phyloP scores from a whole-genome alignment of 2,113 vertebrate species.

The Hassar affinis region DNA sequence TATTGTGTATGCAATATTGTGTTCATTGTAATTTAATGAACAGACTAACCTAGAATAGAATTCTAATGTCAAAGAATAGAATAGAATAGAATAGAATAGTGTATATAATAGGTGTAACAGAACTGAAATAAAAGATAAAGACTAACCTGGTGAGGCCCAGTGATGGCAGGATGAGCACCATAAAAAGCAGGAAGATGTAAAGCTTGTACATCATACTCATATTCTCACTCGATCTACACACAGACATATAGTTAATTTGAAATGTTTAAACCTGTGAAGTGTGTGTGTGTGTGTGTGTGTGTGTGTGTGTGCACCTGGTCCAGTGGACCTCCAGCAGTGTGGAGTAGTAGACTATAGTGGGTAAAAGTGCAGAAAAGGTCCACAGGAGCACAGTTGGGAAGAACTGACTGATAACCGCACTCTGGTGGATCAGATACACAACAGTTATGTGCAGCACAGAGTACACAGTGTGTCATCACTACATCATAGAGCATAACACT shows the following conservation, averaged over 20 bases:
- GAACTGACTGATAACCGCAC: conserved; percentile 91
- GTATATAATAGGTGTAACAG: not conserved
- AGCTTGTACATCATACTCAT: conserved; percentile 92
- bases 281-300: conserved; percentile 24
- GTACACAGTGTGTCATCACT: not conserved
- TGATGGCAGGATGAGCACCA: conserved; percentile 94
- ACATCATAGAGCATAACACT: not conserved
- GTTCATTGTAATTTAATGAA: no score
- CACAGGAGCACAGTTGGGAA: conserved; percentile 94
- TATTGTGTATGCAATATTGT: no score
- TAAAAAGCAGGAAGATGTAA: conserved; percentile 94
- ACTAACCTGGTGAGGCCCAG: conserved; percentile 92
- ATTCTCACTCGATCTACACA: conserved; percentile 84
- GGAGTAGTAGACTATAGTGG: conserved; percentile 91
- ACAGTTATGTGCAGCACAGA: not conserved
- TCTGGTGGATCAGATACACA: conserved; percentile 65
- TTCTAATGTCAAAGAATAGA: not conserved
- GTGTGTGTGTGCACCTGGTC: conserved; percentile 79
- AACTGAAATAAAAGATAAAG: not conserved
- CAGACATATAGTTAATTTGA: no score
- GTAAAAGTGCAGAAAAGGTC: conserved; percentile 89
- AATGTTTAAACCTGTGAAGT: no score
- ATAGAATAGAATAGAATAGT: not conserved
- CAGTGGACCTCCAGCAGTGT: conserved; percentile 89
- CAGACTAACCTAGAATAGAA: not conserved